Base-by-base conservation (phyloP, 2,113 vertebrate species). In the Cynocephalus volans region DNA sequence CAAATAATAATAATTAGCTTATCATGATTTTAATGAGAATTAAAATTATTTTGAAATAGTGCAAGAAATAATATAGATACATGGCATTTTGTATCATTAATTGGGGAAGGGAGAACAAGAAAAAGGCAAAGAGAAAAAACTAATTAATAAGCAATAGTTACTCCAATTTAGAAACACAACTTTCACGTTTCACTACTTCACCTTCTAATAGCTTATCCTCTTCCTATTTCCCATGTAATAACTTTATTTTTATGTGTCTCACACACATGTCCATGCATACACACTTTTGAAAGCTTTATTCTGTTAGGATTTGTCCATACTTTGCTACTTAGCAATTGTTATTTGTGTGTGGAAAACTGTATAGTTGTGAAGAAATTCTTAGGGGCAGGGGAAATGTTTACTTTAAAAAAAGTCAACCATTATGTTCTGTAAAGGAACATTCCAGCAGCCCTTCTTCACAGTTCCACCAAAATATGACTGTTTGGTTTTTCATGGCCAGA, bases 241-340 rank as follows among this genome's bases (percentile, higher is more conserved):
- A 65, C 28, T 85, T 87, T 75, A 36, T 23, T 81, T 82, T 92
- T 83, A 36, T 72, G 0, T 67, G 6, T n/a, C 52, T 64, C 45
- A 81, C 12, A 65, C 3, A 79, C 26, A 79, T 52, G 33, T 26
- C 26, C 13, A 88, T 7, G 13, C 8, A 72, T 5, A 76, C 3
- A 75, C 8, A 36, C 17, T 45, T 93, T 64, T 83, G 28, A 72
- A 83, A 62, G 5, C 3, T 90, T 87, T 45, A 6, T 21, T 84
- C 7, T 64, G 15, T 88, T 83, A 62, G 6, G 18, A 69, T 84
- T 82, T 96, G 11, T 75, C 10, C 8, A 45, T 62, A 83, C 1
- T 95, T 83, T 92, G 33, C 19, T 96, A 84, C 23, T 84, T 56
- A 89, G 18, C 7, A 65, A 9, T 45, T 60, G 17, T 54, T 87